phyloP scores from a whole-genome alignment of 1,140 invertebrate species.

The Thaumatotibia leucotreta region DNA sequence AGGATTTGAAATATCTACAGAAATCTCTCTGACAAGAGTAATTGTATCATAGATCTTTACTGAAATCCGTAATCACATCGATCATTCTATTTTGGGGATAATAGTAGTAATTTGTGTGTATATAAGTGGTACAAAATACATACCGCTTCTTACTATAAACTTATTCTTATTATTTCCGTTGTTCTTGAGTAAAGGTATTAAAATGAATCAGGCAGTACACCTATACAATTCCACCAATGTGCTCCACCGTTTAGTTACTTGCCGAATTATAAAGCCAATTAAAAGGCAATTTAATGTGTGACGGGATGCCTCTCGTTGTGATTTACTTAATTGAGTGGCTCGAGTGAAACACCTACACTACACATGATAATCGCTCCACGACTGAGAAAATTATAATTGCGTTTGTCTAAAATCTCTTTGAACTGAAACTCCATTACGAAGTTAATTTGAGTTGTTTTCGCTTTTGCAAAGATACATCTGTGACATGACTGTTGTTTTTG shows the following conservation, averaged over 20 bases:
- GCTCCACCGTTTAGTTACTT: neutral
- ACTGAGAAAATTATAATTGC: neutral
- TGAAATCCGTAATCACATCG: too few species aligned
- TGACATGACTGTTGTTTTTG: neutral
- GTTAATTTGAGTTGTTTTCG: neutral
- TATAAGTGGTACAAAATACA: too few species aligned
- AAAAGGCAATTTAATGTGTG: neutral
- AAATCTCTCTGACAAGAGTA: too few species aligned
- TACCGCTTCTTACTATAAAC: too few species aligned
- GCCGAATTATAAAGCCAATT: neutral
- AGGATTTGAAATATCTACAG: too few species aligned
- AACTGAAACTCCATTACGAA: slow-evolving; percentile 15
- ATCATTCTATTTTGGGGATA: too few species aligned
- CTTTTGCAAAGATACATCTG: neutral
- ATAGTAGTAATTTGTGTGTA: too few species aligned
- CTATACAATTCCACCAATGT: too few species aligned
- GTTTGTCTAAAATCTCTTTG: slow-evolving; percentile 14
- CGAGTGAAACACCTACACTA: neutral
- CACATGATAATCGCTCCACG: neutral
- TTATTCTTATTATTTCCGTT: too few species aligned
- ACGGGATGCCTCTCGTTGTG: neutral
- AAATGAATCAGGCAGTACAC: too few species aligned
- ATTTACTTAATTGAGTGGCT: neutral
- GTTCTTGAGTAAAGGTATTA: too few species aligned
- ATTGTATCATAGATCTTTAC: too few species aligned